Percentiles rank a stretch among this genome's conserved stretches.
These are phyloP conservation scores for Macrophya annulata DNA, from an alignment of 2,888 invertebrate species.

Conservation along the genomic window DNA sequence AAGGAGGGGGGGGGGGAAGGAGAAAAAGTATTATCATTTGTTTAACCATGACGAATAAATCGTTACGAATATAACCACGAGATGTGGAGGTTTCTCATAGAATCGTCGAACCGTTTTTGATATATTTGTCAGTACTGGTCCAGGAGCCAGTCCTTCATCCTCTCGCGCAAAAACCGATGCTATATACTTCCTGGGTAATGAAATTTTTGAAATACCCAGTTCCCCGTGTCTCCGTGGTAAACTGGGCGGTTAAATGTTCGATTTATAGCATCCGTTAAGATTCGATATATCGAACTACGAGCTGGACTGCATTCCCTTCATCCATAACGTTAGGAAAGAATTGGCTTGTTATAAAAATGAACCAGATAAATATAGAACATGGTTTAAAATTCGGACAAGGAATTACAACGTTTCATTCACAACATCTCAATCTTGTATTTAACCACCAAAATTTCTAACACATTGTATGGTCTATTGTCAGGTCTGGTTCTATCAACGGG, in stretches of 20 bases:
- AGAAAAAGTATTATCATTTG: background rate
- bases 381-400: background rate
- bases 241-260: constrained; percentile 46
- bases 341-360: background rate
- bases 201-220: constrained; percentile 51
- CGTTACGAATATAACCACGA: background rate
- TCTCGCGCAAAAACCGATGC: constrained; percentile 44
- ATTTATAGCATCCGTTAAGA: constrained; percentile 47
- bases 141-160: constrained; percentile 55
- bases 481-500: background rate
- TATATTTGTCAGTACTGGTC: constrained; percentile 50
- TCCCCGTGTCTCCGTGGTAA: constrained; percentile 48
- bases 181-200: constrained; percentile 48
- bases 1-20: background rate
- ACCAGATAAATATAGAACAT: background rate
- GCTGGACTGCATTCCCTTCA: background rate
- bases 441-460: background rate
- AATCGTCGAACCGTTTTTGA: constrained; percentile 25
- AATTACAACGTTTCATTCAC: background rate
- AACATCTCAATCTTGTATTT: background rate
- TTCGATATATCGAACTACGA: constrained; percentile 35
- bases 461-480: background rate
- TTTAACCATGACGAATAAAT: background rate
- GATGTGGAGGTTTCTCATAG: no score
- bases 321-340: background rate